Evolutionary conservation across 2,113 vertebrate genomes (phyloP).

Genomic region (Trachemys scripta): DNA sequence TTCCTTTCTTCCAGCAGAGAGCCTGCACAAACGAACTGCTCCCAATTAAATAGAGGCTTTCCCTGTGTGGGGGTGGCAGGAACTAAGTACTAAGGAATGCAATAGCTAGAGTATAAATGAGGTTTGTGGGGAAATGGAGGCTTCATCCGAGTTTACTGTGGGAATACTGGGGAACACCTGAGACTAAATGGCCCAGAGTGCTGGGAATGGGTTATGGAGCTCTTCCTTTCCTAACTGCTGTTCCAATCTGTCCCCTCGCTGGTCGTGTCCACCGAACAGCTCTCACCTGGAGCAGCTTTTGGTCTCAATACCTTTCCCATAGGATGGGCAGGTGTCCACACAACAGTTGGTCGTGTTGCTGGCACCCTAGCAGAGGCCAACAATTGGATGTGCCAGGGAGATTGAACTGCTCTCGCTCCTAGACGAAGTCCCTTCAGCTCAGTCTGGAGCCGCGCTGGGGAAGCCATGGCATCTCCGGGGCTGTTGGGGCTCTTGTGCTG

Average conservation of each 20-base stretch:
- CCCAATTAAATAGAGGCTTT: neutral
- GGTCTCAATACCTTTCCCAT: neutral
- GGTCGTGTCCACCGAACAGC: neutral
- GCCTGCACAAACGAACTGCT: neutral
- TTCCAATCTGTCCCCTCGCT: neutral
- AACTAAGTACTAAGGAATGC: neutral
- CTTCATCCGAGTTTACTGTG: neutral
- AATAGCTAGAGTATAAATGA: constrained; percentile 1
- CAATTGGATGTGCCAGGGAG: fast-evolving
- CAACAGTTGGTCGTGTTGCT: neutral
- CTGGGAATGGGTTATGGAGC: neutral
- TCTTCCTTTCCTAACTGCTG: neutral
- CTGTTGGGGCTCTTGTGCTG: neutral
- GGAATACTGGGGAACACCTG: neutral
- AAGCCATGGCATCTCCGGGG: neutral
- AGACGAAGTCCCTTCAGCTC: neutral
- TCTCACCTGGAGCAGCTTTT: neutral
- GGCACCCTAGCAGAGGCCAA: fast-evolving
- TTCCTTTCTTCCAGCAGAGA: constrained; percentile 29
- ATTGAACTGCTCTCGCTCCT: no score
- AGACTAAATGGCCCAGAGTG: neutral
- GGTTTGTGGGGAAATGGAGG: neutral
- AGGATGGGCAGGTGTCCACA: neutral
- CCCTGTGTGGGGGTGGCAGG: constrained; percentile 4
- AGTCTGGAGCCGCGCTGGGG: neutral